Base-by-base conservation (phyloP, 2,797 vertebrate species). In the Alfaro cultratus region DNA sequence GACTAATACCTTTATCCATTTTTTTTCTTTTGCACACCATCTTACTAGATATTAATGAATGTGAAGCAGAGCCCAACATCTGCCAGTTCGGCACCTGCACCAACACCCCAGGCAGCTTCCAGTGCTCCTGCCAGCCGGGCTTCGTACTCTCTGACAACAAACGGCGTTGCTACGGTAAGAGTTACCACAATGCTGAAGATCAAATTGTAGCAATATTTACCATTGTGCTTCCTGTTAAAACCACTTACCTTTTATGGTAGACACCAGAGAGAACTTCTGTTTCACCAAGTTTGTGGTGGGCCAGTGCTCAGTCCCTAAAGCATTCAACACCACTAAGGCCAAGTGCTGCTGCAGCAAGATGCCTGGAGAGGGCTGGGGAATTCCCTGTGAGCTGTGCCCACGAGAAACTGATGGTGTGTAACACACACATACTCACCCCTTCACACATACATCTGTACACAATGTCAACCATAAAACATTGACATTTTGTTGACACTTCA, bases 321-420 rank as follows among this genome's bases (percentile, higher is more conserved):
- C 97, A 60, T 96, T 97, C 85, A 99, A 99, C 95, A 97, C 96
- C 84, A 99, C 97, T 85, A 99, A 99, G 86, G 97, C 96, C 76
- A 96, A 95, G 87, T 99, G 98, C 89, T 99, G 98, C 89, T 99
- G 98, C 93, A 99, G 97, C 93, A 97, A 96, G 91, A 97, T 97
- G 97, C 96, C 97, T 0, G 97, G 97, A 0, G 97, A 98, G 88
- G 98, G 98, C 36, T 99, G 98, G 98, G 97, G 97, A 0, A 96
- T 98, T n/a, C 98, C 98, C 13, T 99, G 98, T 3, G 97, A 99
- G 87, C 96, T 98, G 83, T 98, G 98, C 82, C 98, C 98, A 0
- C 94, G 95, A 60, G 96, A 97, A 53, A 95, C 75, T 0, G 97
- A 97, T 0, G 96, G 98, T 99, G 86, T 88, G 96, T 62, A 7